Evolutionary conservation across 2,113 vertebrate species (phyloP), one percentile per base, ranked within the genome.

Genomic region (Suricata suricatta): DNA sequence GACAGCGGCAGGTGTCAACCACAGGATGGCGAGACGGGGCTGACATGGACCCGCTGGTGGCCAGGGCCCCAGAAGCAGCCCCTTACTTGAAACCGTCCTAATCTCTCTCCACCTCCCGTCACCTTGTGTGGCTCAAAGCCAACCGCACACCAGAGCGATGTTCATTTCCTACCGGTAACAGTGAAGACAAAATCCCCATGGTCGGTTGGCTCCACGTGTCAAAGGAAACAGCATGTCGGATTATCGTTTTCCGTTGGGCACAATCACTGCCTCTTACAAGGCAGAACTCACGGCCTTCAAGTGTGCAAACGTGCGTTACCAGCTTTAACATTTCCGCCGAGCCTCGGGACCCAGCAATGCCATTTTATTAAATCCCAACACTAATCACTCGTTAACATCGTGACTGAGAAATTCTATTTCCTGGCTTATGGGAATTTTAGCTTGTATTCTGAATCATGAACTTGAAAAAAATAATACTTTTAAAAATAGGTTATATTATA

Each of bases 11-110:
- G 38, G 38, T 19, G 27, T n/a, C 88, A 21, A 29, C 47, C 50
- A 23, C 27, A 4, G 5, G 50, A 52, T 5, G 25, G 79, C 14
- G 87, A 23, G 5, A 3, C 12, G 17, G 2, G 21, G 2, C 35
- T 16, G 29, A 8, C 60, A 1, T 44, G 33, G 29, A 11, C 44
- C 47, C 0, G 0, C 27, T 12, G 29, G 14, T 2, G n/a, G 72
- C 38, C 68, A 54, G 50, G 60, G 60, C 19, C 60, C 68, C 44
- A 13, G 69, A 57, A 35, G 29, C 41, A 64, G 63, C 25, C 27
- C 35, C 38, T 21, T 6, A 38, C 63, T 41, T 25, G 4, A 44
- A 38, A 21, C 17, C 23, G n/a, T 10, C 41, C 50, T 21, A 38
- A 66, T 7, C 9, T 27, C 82, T 57, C 41, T 38, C 52, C 2